Evolutionary conservation across 1,140 invertebrate species (phyloP).

Genomic region (Aphis gossypii): DNA sequence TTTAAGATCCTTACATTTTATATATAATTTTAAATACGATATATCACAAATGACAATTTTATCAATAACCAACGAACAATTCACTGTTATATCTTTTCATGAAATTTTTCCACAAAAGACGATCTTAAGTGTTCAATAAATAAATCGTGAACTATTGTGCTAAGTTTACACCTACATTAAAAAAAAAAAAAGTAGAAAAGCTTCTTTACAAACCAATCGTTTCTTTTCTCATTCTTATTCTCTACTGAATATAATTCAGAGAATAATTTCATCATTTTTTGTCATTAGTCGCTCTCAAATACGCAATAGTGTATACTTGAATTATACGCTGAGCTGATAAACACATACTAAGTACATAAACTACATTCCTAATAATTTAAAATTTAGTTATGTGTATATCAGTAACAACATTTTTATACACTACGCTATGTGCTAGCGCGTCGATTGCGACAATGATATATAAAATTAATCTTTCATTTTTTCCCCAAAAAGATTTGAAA

Average conservation of each 20-base stretch:
- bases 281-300: neutral
- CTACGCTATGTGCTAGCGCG: neutral
- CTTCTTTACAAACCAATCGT: neutral
- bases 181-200: neutral
- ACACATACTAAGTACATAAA: neutral
- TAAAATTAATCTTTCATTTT: neutral
- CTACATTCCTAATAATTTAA: neutral
- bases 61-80: neutral
- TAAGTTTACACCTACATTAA: neutral
- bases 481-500: neutral
- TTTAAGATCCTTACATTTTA: neutral
- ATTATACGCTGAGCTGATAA: neutral
- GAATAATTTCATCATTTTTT: neutral
- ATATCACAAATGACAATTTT: neutral
- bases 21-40: neutral
- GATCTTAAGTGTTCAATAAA: neutral
- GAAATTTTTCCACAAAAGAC: neutral
- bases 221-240: neutral
- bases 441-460: neutral
- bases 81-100: neutral
- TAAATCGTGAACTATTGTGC: neutral
- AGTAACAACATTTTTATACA: neutral
- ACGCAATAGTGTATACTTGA: neutral
- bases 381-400: neutral
- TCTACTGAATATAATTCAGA: neutral